Evolutionary conservation across 2,113 vertebrate species (phyloP).

Genomic region (Apistogramma diplotaenia): DNA sequence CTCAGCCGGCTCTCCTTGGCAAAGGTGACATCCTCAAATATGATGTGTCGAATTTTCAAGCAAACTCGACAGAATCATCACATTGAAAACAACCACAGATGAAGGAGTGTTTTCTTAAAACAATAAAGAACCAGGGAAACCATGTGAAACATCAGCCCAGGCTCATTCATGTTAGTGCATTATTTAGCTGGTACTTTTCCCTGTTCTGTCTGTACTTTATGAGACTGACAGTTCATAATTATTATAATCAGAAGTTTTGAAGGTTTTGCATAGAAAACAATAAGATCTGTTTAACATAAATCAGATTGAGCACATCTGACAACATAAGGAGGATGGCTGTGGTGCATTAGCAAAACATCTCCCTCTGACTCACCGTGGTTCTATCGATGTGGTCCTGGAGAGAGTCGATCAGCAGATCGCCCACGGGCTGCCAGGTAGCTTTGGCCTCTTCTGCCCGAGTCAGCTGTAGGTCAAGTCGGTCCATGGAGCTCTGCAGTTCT

Average conservation of each 20-base stretch:
- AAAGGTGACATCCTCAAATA: background rate
- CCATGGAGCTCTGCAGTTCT: conserved; percentile 93
- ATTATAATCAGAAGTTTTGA: background rate
- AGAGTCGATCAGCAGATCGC: conserved; percentile 91
- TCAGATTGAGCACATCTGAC: background rate
- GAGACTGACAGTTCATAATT: background rate
- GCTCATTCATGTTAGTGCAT: too few species aligned
- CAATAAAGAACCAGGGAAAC: background rate
- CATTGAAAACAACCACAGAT: background rate
- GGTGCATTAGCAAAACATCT: background rate
- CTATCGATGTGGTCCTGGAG: conserved; percentile 94
- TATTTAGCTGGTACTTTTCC: too few species aligned
- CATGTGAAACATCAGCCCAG: background rate
- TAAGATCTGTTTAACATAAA: background rate
- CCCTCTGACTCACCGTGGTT: conserved; percentile 80
- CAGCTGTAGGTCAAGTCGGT: conserved; percentile 88
- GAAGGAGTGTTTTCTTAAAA: background rate
- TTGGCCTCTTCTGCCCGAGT: conserved; percentile 85
- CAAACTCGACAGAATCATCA: background rate
- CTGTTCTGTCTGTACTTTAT: too few species aligned
- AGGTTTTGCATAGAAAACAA: background rate
- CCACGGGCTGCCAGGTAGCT: conserved; percentile 88
- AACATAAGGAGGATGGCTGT: background rate
- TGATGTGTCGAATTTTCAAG: conserved; percentile 16
- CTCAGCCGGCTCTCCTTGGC: background rate